A percentile compares a stretch with the other conserved stretches of the same genome.
These are phyloP conservation scores for Podargus strigoides DNA, from an alignment of 2,797 vertebrate genomes.

Conservation along the genomic window DNA sequence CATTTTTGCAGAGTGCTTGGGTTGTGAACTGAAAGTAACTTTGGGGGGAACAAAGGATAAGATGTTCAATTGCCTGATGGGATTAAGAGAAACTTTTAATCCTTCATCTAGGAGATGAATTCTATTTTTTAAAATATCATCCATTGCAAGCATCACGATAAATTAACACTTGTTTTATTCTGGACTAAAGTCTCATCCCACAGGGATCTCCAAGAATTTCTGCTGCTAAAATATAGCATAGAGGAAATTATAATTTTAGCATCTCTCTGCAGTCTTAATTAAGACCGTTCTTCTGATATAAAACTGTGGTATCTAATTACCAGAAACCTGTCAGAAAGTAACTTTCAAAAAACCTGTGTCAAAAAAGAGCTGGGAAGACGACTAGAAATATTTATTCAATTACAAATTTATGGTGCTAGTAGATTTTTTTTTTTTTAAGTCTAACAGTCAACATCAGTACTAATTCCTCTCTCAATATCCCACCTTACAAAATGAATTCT, in stretches of 20 bases:
- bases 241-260: conserved; percentile 63
- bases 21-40: background rate
- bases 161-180: conserved; percentile 51
- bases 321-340: conserved; percentile 42
- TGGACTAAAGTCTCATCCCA: conserved; percentile 50
- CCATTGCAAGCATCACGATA: background rate
- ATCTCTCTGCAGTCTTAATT: conserved; percentile 64
- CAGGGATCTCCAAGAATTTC: conserved; percentile 49
- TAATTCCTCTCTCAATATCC: background rate
- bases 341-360: conserved; percentile 32
- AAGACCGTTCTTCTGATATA: conserved; percentile 37
- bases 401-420: background rate
- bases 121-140: background rate
- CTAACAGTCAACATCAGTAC: background rate
- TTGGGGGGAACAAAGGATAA: background rate
- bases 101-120: background rate
- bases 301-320: conserved; percentile 43
- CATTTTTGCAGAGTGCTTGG: background rate
- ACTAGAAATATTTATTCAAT: background rate
- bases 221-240: conserved; percentile 32
- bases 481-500: background rate
- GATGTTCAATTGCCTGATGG: background rate
- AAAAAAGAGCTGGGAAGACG: background rate
- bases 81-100: background rate
- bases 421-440: background rate